Conservation (phyloP, 2,113 vertebrate species). For the Ptychochromis oligacanthus region DNA sequence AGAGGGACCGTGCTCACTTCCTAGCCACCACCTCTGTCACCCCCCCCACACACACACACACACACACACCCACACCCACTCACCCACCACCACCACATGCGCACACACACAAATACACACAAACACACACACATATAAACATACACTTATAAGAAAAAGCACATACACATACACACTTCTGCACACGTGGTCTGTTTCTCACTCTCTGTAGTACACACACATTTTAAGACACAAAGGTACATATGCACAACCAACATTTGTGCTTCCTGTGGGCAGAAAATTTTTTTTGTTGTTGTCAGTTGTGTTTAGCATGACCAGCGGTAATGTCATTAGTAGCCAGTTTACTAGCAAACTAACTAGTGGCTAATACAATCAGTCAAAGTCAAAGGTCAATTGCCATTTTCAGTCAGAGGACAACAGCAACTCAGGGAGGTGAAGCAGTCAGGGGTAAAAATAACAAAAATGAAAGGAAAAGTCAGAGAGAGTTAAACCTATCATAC, state of each 20-base stretch:
- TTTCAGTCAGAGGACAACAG: slow-evolving; percentile 39
- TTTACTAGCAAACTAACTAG: slow-evolving; percentile 26
- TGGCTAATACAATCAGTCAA: slow-evolving; percentile 52
- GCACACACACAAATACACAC: no score
- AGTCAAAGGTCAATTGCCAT: slow-evolving; percentile 43
- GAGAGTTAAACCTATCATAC: background rate
- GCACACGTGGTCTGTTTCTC: background rate
- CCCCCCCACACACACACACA: background rate
- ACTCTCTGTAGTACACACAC: background rate
- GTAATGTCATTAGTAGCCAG: slow-evolving; percentile 58
- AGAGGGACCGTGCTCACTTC: slow-evolving; percentile 41
- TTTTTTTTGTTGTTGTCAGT: slow-evolving; percentile 66
- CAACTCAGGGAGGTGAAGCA: background rate
- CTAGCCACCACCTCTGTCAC: background rate
- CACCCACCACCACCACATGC: no score
- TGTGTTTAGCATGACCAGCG: slow-evolving; percentile 47
- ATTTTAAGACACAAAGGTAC: background rate
- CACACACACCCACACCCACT: background rate
- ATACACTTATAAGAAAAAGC: background rate
- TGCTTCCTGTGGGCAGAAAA: slow-evolving; percentile 26
- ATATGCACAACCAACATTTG: background rate
- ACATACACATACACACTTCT: background rate
- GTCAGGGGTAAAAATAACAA: background rate
- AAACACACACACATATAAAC: background rate
- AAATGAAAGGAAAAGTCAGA: background rate